phyloP scores from a whole-genome alignment of 2,113 vertebrate genomes.

The Tachycineta bicolor region DNA sequence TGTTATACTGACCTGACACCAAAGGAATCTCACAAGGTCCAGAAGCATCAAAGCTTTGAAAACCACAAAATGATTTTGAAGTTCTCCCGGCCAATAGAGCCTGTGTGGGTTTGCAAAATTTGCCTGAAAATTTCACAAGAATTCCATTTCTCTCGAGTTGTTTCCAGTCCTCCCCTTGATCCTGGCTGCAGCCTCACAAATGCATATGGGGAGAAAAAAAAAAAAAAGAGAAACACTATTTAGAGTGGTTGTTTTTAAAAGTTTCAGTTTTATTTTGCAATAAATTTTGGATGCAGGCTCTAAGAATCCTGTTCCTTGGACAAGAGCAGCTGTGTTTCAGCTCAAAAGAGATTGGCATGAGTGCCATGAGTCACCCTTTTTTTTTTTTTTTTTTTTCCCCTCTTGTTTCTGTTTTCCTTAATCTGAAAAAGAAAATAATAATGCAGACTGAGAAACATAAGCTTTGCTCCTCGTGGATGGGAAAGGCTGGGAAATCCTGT shows the following conservation, averaged over 20 bases:
- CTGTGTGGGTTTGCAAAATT: not conserved
- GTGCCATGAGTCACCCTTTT: constrained; percentile 28
- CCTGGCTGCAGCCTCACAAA: not conserved
- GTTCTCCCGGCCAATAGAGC: not conserved
- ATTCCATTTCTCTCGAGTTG: not conserved
- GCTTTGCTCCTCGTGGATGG: constrained; percentile 16
- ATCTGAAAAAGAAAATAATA: constrained; percentile 47
- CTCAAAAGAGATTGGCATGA: not conserved
- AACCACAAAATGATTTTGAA: not conserved
- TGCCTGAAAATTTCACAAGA: constrained; percentile 10
- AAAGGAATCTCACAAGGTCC: not conserved
- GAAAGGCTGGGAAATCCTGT: not conserved
- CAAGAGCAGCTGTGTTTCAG: constrained; percentile 53
- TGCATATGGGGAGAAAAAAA: not conserved
- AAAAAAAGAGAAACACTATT: not conserved
- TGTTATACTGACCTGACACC: not conserved
- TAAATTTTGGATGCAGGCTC: constrained; percentile 14
- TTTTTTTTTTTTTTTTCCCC: not conserved
- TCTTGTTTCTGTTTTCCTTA: constrained; percentile 28
- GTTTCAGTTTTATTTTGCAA: constrained; percentile 47
- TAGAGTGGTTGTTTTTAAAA: not conserved
- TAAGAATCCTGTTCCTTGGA: not conserved
- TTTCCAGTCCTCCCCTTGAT: not conserved
- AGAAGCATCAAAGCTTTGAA: not conserved
- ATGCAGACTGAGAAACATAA: constrained; percentile 1